A percentile compares a stretch with the other conserved stretches of the same genome.
Conservation (phyloP, 2,113 vertebrate genomes). For the Phyllopteryx taeniolatus region DNA sequence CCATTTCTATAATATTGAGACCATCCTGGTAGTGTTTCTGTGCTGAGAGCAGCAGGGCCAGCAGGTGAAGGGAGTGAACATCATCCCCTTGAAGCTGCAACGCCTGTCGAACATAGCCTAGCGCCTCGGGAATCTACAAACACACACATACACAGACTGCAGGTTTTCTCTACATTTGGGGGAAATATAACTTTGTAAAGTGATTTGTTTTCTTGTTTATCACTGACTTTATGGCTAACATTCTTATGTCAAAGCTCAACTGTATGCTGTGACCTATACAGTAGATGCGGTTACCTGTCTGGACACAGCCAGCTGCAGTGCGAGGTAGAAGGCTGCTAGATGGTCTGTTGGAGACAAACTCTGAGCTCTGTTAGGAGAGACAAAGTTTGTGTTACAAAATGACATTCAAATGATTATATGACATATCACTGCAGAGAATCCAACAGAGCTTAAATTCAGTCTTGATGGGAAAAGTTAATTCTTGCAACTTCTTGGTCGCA, state of each 20-base stretch:
- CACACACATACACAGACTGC: constrained; percentile 15
- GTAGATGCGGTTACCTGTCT: constrained; percentile 81
- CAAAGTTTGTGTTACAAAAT: constrained; percentile 18
- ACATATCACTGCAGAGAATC: not conserved
- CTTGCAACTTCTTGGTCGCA: not conserved
- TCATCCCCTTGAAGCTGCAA: constrained; percentile 96
- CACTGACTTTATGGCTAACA: not conserved
- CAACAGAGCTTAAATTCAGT: not conserved
- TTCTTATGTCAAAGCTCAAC: not conserved
- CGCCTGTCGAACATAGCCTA: constrained; percentile 95
- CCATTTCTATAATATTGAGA: constrained; percentile 98
- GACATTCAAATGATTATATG: not conserved
- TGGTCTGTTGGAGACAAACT: constrained; percentile 94
- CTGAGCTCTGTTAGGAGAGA: constrained; percentile 80
- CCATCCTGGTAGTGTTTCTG: constrained; percentile 98
- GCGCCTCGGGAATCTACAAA: constrained; percentile 91
- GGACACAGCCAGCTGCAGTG: constrained; percentile 94
- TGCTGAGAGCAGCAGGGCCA: constrained; percentile 91
- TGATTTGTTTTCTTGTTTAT: not conserved
- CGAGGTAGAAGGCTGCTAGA: constrained; percentile 92
- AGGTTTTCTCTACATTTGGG: constrained; percentile 35
- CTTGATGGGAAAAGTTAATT: not conserved
- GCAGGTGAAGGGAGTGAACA: constrained; percentile 92
- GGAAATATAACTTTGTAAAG: constrained; percentile 9
- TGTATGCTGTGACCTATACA: not conserved